These are phyloP conservation scores for Cygnus olor DNA, from an alignment of 2,797 vertebrate genomes.

Conservation along the genomic window DNA sequence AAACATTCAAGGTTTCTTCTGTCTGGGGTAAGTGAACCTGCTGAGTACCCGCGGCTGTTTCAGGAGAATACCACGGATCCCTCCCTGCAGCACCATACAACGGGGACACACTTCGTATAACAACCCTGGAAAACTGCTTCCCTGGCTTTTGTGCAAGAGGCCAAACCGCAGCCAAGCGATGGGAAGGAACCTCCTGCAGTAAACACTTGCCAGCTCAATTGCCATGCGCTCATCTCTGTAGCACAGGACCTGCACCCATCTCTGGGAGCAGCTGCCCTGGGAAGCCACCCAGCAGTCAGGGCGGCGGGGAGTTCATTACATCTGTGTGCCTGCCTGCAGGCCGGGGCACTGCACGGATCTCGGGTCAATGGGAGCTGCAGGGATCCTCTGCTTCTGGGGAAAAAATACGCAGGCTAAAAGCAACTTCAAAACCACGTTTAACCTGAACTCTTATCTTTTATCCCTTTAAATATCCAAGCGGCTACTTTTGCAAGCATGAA, in stretches of 20 bases:
- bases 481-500: slow-evolving; percentile 64
- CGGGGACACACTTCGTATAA: fast-evolving
- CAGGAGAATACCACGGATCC: fast-evolving
- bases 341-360: not conserved
- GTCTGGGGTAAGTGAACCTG: fast-evolving
- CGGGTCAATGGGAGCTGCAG: slow-evolving; percentile 46
- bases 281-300: slow-evolving; percentile 1
- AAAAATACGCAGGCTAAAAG: not conserved
- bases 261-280: slow-evolving; percentile 23
- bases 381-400: slow-evolving; percentile 46
- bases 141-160: not conserved
- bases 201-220: not conserved
- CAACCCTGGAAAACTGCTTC: not conserved
- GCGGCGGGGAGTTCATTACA: not conserved
- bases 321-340: not conserved
- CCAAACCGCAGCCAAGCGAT: not conserved
- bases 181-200: not conserved
- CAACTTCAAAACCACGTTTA: slow-evolving; percentile 65
- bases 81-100: fast-evolving
- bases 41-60: fast-evolving
- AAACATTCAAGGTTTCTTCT: not conserved
- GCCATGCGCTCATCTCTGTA: not conserved
- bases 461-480: slow-evolving; percentile 70
- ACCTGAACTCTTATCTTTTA: slow-evolving; percentile 66
- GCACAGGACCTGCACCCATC: not conserved